These are phyloP conservation scores for Notarius lentiginosus DNA, from an alignment of 2,113 vertebrate species.

Conservation along the genomic window DNA sequence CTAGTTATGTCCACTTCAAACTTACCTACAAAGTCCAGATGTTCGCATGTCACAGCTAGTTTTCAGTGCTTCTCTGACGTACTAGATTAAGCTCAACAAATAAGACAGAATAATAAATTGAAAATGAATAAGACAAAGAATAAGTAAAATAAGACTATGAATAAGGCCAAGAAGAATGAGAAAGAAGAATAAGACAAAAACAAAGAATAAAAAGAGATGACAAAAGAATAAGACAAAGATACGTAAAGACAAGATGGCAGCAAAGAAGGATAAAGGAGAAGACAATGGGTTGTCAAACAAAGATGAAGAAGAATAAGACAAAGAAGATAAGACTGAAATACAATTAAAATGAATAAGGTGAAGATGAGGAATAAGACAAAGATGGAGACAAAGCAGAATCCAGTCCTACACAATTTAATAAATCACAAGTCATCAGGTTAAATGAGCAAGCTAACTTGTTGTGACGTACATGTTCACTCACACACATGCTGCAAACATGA, in stretches of 20 bases:
- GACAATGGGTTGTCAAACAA: neutral
- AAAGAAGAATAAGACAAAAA: neutral
- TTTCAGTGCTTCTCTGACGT: neutral
- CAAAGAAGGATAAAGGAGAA: neutral
- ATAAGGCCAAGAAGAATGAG: too few relatives aligned
- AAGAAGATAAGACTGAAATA: too few relatives aligned
- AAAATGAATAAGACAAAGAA: too few relatives aligned
- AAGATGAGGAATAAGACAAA: neutral
- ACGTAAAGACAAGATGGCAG: neutral
- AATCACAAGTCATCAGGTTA: neutral
- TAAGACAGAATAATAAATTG: neutral
- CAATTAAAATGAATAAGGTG: too few relatives aligned
- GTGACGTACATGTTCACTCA: neutral
- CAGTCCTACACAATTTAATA: neutral
- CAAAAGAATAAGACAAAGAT: neutral
- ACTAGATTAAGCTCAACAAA: neutral
- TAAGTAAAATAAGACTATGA: neutral
- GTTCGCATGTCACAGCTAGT: neutral
- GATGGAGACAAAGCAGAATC: neutral
- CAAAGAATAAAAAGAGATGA: neutral
- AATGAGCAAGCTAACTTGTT: neutral
- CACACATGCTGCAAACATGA: neutral
- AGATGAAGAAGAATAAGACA: neutral
- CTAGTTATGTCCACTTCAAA: too few relatives aligned
- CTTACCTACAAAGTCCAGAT: neutral